Base-by-base conservation (phyloP, 2,888 invertebrate genomes). In the Agapetus fuscipes region DNA sequence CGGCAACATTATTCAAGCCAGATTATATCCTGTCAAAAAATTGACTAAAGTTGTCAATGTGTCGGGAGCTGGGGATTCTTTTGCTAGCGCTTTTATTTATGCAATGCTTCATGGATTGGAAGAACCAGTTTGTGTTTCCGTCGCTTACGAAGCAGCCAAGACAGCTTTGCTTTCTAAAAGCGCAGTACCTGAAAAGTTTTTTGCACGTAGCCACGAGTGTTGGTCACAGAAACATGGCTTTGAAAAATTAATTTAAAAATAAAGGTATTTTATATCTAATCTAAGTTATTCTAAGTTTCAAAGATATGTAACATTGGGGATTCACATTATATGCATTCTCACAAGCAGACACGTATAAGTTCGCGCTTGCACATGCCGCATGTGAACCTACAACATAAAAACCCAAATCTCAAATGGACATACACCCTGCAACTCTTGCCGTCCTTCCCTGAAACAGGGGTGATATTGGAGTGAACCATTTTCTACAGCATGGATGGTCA, bases 41-140 rank as follows among this genome's bases (percentile, higher is more conserved):
- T 43, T 72, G 26, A 40, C 56, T 39, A 52, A 64, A 34, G 58
- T 85, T 10, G 68, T 75, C 34, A 86, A 78, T 63, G 85, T 85
- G 0, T 85, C 84, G n/a, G 88, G 87, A 3, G 85, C 86, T 13
- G 87, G 87, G 2, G 88, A 88, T 54, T 83, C 84, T 56, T 78
- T 81, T 52, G 71, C 75, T 3, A 76, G 79, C 54, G 85, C 83
- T 1, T 76, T 82, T 51, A 76, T 84, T 39, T 60, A 73, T 14
- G 80, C 77, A 1, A 62, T 80, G 53, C 56, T 85, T 15, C 57
- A 57, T 20, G 71, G 72, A 1, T 58, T 64, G 26, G 50, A 59
- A 4, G 76, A 83, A 56, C 61, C 72, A 31, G 58, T 66, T 39
- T 78, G 80, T 54, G 64, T 82, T 9, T 61, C 68, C 3, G 57